These are phyloP conservation scores for Volucella bombylans DNA, from an alignment of 2,888 invertebrate species.

Conservation along the genomic window DNA sequence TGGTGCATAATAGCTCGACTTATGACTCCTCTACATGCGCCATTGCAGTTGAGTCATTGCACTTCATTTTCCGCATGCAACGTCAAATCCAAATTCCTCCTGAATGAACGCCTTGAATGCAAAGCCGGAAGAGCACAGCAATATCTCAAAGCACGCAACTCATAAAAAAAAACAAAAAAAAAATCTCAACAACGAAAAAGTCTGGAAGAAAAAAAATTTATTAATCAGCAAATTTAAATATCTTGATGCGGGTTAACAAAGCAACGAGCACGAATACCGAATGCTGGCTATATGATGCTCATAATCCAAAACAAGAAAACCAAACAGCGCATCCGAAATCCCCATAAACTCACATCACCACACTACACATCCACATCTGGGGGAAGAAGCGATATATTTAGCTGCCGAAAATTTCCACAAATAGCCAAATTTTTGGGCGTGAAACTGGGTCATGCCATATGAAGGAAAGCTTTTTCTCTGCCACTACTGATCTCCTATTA, in stretches of 20 bases:
- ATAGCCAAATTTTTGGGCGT: constrained; percentile 37
- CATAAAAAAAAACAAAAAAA: constrained; percentile 1
- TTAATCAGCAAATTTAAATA: constrained; percentile 58
- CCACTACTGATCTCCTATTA: too few species aligned
- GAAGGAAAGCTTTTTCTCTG: background rate
- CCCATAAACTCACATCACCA: background rate
- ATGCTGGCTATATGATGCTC: too few species aligned
- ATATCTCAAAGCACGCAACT: constrained; percentile 54
- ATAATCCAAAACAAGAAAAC: background rate
- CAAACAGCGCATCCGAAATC: constrained; percentile 25
- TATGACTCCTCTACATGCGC: constrained; percentile 44
- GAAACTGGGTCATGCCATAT: constrained; percentile 41
- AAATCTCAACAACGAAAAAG: constrained; percentile 13
- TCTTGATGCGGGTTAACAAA: constrained; percentile 4
- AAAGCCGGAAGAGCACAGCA: constrained; percentile 61
- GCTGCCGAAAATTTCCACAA: constrained; percentile 22
- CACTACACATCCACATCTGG: too few species aligned
- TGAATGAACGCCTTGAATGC: constrained; percentile 59
- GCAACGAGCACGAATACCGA: background rate
- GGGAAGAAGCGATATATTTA: too few species aligned
- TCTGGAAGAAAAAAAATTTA: constrained; percentile 18
- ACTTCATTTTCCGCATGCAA: constrained; percentile 17
- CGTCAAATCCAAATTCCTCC: constrained; percentile 36
- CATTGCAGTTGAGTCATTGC: constrained; percentile 42
- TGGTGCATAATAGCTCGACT: constrained; percentile 6